Conservation (phyloP, 2,888 invertebrate genomes). For the Lasioglossum zephyrum region DNA sequence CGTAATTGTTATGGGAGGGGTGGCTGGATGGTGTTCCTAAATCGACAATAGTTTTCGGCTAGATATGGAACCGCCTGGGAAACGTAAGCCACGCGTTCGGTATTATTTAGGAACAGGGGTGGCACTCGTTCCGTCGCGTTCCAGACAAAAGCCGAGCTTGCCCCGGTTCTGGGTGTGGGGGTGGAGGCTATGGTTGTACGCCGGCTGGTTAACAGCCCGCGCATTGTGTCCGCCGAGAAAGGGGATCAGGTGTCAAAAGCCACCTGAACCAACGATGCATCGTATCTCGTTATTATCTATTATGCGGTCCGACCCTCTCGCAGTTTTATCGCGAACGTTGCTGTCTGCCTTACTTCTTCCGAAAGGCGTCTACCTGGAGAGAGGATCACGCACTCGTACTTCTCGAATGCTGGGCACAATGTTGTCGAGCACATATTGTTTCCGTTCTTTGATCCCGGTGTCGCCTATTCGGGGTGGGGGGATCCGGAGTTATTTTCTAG, state of each 20-base stretch:
- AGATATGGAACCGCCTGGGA: neutral
- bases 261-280: constrained; percentile 51
- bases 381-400: neutral
- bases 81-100: constrained; percentile 42
- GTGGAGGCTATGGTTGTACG: constrained; percentile 40
- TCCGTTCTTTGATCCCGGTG: neutral
- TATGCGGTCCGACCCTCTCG: constrained; percentile 25
- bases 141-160: constrained; percentile 58
- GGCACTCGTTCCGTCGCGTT: constrained; percentile 57
- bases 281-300: constrained; percentile 60
- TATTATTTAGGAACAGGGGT: constrained; percentile 57
- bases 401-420: neutral
- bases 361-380: neutral
- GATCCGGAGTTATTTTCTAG: neutral
- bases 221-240: constrained; percentile 54
- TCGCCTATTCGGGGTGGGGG: neutral
- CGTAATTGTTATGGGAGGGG: no score
- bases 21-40: neutral
- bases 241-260: constrained; percentile 68
- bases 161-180: constrained; percentile 25
- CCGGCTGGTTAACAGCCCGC: constrained; percentile 49
- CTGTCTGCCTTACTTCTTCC: neutral
- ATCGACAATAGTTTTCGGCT: neutral
- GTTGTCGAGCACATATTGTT: neutral
- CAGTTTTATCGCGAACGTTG: neutral